These are phyloP conservation scores for Philonicus albiceps DNA, from an alignment of 2,888 invertebrate species.

Conservation along the genomic window DNA sequence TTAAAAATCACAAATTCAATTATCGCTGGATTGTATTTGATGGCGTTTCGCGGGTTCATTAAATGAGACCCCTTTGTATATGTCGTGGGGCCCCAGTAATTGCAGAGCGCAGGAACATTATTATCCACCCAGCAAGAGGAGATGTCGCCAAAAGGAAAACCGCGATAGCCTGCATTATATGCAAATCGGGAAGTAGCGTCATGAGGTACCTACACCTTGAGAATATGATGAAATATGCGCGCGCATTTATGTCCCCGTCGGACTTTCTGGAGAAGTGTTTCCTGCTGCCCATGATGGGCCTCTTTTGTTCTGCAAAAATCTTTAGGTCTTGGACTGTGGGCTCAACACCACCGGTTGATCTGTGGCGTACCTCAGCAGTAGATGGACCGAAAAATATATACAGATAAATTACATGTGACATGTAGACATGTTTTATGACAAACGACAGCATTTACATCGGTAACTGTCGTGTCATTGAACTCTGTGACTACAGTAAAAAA, in stretches of 20 bases:
- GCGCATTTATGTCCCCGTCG: neutral
- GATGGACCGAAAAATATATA: slow-evolving; percentile 6
- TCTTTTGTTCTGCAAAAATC: slow-evolving; percentile 12
- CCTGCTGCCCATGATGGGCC: neutral
- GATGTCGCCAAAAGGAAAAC: neutral
- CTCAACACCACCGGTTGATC: neutral
- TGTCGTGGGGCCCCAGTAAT: neutral
- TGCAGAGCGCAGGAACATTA: neutral
- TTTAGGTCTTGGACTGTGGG: neutral
- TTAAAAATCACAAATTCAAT: slow-evolving; percentile 9
- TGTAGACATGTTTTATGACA: slow-evolving; percentile 10
- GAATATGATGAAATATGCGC: slow-evolving; percentile 26
- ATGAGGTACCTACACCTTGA: neutral
- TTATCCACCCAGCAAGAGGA: neutral
- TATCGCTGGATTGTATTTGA: neutral
- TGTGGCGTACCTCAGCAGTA: neutral
- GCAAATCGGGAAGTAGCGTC: slow-evolving; percentile 10
- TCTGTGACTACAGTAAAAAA: neutral
- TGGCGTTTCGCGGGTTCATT: neutral
- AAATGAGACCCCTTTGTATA: neutral
- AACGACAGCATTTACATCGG: slow-evolving; percentile 24
- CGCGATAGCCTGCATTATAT: neutral
- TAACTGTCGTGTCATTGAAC: slow-evolving; percentile 25
- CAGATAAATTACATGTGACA: neutral
- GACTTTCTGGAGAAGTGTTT: neutral